These are phyloP conservation scores for Electrophaes corylata DNA, from an alignment of 2,888 invertebrate genomes.

Conservation along the genomic window DNA sequence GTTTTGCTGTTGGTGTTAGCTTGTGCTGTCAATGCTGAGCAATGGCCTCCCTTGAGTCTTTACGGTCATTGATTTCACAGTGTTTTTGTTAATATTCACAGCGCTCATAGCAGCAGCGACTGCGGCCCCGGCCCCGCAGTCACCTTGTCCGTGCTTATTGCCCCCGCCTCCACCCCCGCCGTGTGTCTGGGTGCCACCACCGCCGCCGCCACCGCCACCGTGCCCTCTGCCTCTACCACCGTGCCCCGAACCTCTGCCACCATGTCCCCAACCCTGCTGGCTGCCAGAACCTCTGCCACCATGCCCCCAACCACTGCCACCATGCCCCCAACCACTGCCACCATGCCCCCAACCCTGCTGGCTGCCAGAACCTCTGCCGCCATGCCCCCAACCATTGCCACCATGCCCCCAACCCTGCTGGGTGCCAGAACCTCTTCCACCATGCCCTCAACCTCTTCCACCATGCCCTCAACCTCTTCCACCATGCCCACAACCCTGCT, in stretches of 20 bases:
- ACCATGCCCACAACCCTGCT: constrained; percentile 39
- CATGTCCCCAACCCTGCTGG: constrained; percentile 10
- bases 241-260: constrained; percentile 21
- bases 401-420: constrained; percentile 41
- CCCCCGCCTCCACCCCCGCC: constrained; percentile 19
- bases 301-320: constrained; percentile 38
- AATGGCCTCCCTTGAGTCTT: too few relatives aligned
- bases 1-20: too few relatives aligned
- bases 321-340: constrained; percentile 2
- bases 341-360: constrained; percentile 21
- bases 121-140: constrained; percentile 62
- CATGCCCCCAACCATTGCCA: constrained; percentile 42
- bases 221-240: constrained; percentile 22
- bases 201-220: constrained; percentile 22
- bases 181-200: constrained; percentile 8
- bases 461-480: constrained; percentile 25
- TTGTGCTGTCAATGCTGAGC: too few relatives aligned
- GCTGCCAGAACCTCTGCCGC: not conserved
- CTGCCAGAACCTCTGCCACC: not conserved
- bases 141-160: constrained; percentile 21
- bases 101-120: constrained; percentile 61
- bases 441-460: not conserved
- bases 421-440: not conserved
- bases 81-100: constrained; percentile 33
- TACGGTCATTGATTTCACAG: not conserved